These are phyloP conservation scores for Nibea albiflora DNA, from an alignment of 2,113 vertebrate species.

Conservation along the genomic window DNA sequence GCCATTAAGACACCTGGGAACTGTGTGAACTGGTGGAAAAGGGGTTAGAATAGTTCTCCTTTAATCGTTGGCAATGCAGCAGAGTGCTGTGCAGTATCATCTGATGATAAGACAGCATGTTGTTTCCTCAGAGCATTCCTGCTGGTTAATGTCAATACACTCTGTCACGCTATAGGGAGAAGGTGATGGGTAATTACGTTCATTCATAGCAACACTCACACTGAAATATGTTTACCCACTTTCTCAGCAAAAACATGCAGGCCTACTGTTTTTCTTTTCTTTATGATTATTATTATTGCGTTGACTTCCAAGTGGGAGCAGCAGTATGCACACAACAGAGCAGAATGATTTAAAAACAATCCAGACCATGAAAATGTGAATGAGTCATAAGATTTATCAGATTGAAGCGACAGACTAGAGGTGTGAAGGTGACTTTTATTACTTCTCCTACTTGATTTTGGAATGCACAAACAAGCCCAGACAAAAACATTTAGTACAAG, in stretches of 20 bases:
- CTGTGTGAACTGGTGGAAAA: too few relatives aligned
- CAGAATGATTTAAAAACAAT: not conserved
- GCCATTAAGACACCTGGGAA: too few relatives aligned
- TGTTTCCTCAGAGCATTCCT: conserved; percentile 55
- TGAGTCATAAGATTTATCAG: not conserved
- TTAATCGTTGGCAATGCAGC: conserved; percentile 11
- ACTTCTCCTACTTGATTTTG: not conserved
- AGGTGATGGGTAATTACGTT: conserved; percentile 32
- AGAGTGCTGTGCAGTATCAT: not conserved
- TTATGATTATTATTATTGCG: not conserved
- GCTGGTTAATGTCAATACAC: conserved; percentile 34
- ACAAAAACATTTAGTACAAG: not conserved
- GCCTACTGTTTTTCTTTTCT: not conserved
- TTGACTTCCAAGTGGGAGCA: not conserved
- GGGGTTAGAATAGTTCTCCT: not conserved
- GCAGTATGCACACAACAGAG: not conserved
- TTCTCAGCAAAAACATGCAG: conserved; percentile 14
- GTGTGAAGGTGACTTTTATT: not conserved
- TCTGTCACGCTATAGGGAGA: conserved; percentile 39
- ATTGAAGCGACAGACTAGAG: not conserved
- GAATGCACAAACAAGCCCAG: conserved; percentile 17
- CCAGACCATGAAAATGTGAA: not conserved
- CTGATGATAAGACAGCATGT: conserved; percentile 18
- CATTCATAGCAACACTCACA: conserved; percentile 29
- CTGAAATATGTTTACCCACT: conserved; percentile 8